phyloP scores from a whole-genome alignment of 2,888 invertebrate species.

The Drosophila siamana region DNA sequence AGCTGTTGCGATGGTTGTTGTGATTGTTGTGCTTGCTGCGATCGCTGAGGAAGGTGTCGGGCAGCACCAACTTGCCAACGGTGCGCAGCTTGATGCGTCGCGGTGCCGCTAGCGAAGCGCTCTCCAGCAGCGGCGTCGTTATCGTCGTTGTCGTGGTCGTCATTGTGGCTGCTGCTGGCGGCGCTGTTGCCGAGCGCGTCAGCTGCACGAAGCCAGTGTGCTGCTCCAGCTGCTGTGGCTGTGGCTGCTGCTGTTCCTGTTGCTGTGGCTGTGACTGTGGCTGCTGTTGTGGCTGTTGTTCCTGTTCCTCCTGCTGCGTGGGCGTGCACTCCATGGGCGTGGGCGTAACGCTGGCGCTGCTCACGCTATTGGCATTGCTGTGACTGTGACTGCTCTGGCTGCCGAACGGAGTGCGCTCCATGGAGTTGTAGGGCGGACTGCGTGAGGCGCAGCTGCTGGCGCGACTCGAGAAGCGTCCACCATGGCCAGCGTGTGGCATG shows the following conservation, averaged over 20 bases:
- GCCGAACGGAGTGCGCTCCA: conserved; percentile 79
- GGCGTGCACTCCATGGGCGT: conserved; percentile 34
- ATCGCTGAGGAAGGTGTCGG: conserved; percentile 79
- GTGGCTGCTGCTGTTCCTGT: neutral
- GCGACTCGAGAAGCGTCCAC: conserved; percentile 46
- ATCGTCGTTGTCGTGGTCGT: conserved; percentile 13
- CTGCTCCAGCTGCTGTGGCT: conserved; percentile 1
- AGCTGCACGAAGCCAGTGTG: conserved; percentile 26
- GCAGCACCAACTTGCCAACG: conserved; percentile 83
- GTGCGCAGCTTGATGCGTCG: conserved; percentile 77
- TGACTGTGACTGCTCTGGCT: conserved; percentile 73
- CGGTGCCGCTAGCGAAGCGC: conserved; percentile 14
- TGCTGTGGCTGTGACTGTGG: neutral
- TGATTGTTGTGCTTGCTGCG: conserved; percentile 72
- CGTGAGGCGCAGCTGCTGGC: conserved; percentile 60
- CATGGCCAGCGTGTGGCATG: neutral
- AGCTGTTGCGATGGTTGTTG: conserved; percentile 42
- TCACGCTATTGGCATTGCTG: conserved; percentile 76
- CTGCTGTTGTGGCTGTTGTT: neutral
- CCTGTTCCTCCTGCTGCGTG: conserved; percentile 9
- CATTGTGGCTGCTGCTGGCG: conserved; percentile 7
- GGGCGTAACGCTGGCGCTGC: conserved; percentile 78
- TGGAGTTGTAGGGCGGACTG: conserved; percentile 59
- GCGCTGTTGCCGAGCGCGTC: conserved; percentile 37
- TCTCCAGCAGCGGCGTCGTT: conserved; percentile 3